Base-by-base conservation (phyloP, 2,888 invertebrate genomes). In the Tanytarsus gracilentus region DNA sequence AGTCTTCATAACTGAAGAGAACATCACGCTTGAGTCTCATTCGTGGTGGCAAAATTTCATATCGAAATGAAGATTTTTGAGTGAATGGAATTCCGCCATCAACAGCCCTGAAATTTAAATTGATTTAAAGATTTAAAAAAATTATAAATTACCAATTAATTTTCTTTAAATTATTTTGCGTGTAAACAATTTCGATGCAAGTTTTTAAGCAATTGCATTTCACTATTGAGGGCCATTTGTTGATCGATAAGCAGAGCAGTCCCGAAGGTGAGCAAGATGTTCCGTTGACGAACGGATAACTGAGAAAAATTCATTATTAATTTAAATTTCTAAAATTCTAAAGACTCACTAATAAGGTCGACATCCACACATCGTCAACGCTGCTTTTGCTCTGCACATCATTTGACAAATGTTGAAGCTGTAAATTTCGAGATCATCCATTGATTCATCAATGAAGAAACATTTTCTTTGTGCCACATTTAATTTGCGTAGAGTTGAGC, bases 1-100 rank as follows among this genome's bases (percentile, higher is more conserved):
- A 72, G 71, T 80, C 79, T 64, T 78, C 78, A 65, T 79, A 78
- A 50, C 78, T 77, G 65, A 79, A 81, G 1, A 81, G 70, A 4
- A 80, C 75, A 68, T 79, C 77, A 21, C 80, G 70, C n/a, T 74
- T 71, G 63, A 77, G 74, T 61, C 79, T 75, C 4, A 78, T 76
- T 26, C 76, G 78, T 1, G 79, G 78, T 6, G 76, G 74, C 48
- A 77, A 68, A 2, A 79, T 65, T 50, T 77, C 77, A 77, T 78
- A 78, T 4, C 78, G 71, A 64, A 78, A 78, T 14, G 77, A 77
- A 1, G 77, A 75, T 48, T 76, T 72, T 2, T 58, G 56, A 14
- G 58, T 51, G 39, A 64, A 63, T 29, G 62, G 63, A 16, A 62
- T 61, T 11, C 62, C 62, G 8, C 29, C 58, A 30, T 60, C 61